Percentiles rank a stretch among this genome's conserved stretches.
phyloP scores from a whole-genome alignment of 2,797 vertebrate species.

The Tragelaphus oryx region DNA sequence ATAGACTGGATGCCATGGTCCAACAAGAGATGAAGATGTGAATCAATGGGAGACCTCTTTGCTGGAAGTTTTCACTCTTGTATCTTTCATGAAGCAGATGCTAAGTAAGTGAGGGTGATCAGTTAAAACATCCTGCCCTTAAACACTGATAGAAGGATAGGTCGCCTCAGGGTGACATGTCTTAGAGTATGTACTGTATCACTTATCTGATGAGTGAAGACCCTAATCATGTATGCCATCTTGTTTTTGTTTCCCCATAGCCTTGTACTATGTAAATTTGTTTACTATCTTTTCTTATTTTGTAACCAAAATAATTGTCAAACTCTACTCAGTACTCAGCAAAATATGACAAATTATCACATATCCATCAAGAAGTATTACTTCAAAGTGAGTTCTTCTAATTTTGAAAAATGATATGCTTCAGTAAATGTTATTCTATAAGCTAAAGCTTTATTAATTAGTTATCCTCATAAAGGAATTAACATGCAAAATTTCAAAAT shows the following conservation, averaged over 20 bases:
- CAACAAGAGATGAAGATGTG: neutral
- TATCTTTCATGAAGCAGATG: neutral
- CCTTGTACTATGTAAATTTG: neutral
- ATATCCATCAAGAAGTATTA: conserved; percentile 25
- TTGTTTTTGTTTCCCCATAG: neutral
- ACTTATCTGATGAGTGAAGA: neutral
- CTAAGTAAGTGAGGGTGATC: neutral
- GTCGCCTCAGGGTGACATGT: neutral
- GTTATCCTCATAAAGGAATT: neutral
- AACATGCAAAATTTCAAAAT: neutral
- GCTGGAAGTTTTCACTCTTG: neutral
- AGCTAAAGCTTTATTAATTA: neutral
- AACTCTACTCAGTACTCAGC: neutral
- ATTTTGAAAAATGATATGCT: neutral
- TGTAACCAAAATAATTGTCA: conserved; percentile 54
- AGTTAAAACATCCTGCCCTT: neutral
- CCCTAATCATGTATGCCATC: neutral
- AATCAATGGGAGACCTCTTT: fast-evolving
- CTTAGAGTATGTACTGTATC: neutral
- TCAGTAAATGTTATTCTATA: neutral
- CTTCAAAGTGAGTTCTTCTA: conserved; percentile 14
- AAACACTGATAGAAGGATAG: neutral
- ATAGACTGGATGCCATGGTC: neutral
- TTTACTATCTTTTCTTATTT: conserved; percentile 16
- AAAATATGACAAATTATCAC: neutral